Evolutionary conservation across 92 coral and sea anemone genomes (phyloP).

Genomic region (Metridium senile): DNA sequence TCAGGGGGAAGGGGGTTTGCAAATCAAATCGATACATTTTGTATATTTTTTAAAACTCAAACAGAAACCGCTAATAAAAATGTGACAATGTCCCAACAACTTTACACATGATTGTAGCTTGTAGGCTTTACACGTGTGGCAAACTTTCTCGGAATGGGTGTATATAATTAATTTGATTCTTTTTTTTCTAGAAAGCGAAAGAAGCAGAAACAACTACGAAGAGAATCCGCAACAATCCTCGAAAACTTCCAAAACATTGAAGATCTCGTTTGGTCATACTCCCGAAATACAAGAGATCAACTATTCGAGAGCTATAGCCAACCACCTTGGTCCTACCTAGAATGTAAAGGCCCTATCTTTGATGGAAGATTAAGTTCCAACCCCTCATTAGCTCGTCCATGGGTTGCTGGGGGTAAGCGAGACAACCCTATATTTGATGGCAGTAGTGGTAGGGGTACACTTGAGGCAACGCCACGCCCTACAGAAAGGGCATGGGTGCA

Average conservation of each 20-base stretch:
- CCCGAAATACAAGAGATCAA: slow-evolving; percentile 6
- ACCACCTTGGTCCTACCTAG: slow-evolving; percentile 15
- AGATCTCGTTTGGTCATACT: slow-evolving; percentile 20
- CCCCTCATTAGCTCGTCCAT: slow-evolving; percentile 9
- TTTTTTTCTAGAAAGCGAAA: slow-evolving; percentile 4
- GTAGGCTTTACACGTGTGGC: too few species aligned
- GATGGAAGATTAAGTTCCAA: background rate
- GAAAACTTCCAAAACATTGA: slow-evolving; percentile 27
- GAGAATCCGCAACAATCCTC: slow-evolving; percentile 19
- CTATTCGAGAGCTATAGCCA: background rate
- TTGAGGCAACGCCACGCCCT: slow-evolving; percentile 2
- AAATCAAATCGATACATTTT: too few species aligned
- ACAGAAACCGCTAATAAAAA: too few species aligned
- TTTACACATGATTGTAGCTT: too few species aligned
- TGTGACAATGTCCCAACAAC: too few species aligned
- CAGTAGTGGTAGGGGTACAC: slow-evolving; percentile 4
- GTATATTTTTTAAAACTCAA: too few species aligned
- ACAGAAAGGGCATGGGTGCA: slow-evolving; percentile 6
- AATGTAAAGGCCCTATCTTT: slow-evolving; percentile 13
- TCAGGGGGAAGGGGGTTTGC: too few species aligned
- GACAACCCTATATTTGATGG: slow-evolving; percentile 20
- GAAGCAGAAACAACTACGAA: slow-evolving; percentile 5
- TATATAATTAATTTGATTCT: background rate
- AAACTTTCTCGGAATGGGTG: too few species aligned
- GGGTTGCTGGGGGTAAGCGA: slow-evolving; percentile 28